Conservation (phyloP, 2,113 vertebrate species). For the Rousettus leschenaultii region DNA sequence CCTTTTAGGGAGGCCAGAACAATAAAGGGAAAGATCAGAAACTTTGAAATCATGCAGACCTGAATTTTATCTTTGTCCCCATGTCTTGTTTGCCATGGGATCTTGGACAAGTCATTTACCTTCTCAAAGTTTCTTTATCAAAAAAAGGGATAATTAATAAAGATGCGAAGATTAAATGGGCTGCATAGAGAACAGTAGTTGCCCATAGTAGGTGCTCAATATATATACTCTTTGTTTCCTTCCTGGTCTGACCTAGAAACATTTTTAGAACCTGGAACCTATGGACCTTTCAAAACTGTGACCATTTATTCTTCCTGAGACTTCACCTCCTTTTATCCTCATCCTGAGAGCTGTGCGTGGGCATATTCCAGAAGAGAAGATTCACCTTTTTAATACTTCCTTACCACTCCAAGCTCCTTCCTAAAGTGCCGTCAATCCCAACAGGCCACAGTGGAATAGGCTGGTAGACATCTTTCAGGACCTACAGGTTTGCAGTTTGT, state of each 20-base stretch:
- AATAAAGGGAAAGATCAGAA: not conserved
- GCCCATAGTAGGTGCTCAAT: not conserved
- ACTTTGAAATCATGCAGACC: not conserved
- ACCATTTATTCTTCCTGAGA: not conserved
- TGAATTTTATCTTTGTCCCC: not conserved
- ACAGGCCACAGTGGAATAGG: not conserved
- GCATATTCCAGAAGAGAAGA: not conserved
- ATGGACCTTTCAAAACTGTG: not conserved
- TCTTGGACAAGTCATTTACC: not conserved
- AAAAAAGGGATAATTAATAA: not conserved
- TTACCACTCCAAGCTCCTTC: not conserved
- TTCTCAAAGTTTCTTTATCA: constrained; percentile 12
- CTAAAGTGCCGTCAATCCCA: not conserved
- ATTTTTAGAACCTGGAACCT: not conserved
- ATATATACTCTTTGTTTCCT: not conserved
- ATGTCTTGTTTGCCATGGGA: not conserved
- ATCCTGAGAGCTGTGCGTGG: not conserved
- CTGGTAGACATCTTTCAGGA: not conserved
- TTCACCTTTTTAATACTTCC: not conserved
- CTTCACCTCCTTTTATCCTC: not conserved
- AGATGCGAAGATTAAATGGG: not conserved
- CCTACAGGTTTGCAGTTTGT: not conserved
- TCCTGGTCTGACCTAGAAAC: not conserved
- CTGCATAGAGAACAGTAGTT: not conserved
- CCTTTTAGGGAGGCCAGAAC: not conserved